Base-by-base conservation (phyloP, 2,113 vertebrate species). In the Passer domesticus region DNA sequence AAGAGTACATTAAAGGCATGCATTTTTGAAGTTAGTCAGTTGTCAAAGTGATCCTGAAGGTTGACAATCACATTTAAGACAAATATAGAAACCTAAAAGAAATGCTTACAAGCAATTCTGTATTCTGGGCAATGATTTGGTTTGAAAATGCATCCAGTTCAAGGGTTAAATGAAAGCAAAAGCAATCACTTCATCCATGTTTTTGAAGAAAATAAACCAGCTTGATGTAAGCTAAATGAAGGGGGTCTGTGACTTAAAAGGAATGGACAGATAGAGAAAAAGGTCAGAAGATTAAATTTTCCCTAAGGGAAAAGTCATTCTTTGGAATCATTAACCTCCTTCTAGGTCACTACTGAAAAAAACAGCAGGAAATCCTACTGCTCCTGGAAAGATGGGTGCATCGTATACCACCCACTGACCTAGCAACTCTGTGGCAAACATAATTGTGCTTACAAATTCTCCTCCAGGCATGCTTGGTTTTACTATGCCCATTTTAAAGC, bases 281-380 rank as follows among this genome's bases (percentile, higher is more conserved):
- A 97, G 98, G 97, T 98, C 98, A 97, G 91, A 95, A 98, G 98
- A 98, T 97, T 98, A 97, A 97, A 98, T 98, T 98, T 97, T 98
- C 97, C 98, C 98, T 95, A 95, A 98, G 97, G 98, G 97, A 97
- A 97, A 97, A 97, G 97, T 97, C 97, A 97, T 98, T 97, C 97
- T 98, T 97, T 97, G 97, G 97, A 98, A 97, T 98, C 97, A 98
- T 98, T 98, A 98, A 98, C 98, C 98, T 97, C 97, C 96, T 97
- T 98, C 98, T 97, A 98, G 97, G 97, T 98, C 97, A 98, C 95
- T 96, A 97, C 97, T 97, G 96, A 97, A 97, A 97, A 97, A 98
- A 97, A 64, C 96, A 97, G 97, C 96, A 96, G 97, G 97, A 98
- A 98, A 97, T 96, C 94, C 96, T 97, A 96, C 95, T 80, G 90